These are phyloP conservation scores for Hypocryptadius cinnamomeus DNA, from an alignment of 2,113 vertebrate genomes.

Conservation along the genomic window DNA sequence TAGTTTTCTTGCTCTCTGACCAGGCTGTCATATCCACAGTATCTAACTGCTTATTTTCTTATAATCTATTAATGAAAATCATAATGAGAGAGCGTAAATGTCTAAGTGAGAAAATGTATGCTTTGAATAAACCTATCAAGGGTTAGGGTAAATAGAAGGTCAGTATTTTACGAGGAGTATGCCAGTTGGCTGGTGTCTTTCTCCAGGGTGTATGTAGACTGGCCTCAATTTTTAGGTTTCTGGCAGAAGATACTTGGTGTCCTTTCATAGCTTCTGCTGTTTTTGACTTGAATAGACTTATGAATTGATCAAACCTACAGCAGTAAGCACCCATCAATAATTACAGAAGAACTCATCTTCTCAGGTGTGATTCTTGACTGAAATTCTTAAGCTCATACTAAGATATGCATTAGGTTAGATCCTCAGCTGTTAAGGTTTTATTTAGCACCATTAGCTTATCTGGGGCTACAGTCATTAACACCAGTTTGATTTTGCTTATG, in stretches of 20 bases:
- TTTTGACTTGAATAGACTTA: neutral
- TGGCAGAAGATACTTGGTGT: neutral
- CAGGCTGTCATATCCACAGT: neutral
- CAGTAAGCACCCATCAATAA: neutral
- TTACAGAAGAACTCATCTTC: neutral
- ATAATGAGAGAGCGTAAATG: neutral
- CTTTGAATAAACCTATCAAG: neutral
- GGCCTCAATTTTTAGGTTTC: neutral
- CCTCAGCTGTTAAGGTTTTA: neutral
- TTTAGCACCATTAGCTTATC: neutral
- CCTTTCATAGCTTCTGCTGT: neutral
- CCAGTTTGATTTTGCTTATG: neutral
- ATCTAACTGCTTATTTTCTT: neutral
- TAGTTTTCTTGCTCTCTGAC: neutral
- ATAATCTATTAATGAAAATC: neutral
- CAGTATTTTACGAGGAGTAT: neutral
- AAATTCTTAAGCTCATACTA: neutral
- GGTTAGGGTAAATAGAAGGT: neutral
- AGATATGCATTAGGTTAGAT: neutral
- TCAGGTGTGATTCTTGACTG: neutral
- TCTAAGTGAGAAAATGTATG: neutral
- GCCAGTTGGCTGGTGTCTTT: neutral
- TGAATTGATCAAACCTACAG: neutral
- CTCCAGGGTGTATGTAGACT: neutral
- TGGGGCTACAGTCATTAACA: neutral